phyloP scores from a whole-genome alignment of 2,797 vertebrate genomes.

The Orientallactaga sibirica region DNA sequence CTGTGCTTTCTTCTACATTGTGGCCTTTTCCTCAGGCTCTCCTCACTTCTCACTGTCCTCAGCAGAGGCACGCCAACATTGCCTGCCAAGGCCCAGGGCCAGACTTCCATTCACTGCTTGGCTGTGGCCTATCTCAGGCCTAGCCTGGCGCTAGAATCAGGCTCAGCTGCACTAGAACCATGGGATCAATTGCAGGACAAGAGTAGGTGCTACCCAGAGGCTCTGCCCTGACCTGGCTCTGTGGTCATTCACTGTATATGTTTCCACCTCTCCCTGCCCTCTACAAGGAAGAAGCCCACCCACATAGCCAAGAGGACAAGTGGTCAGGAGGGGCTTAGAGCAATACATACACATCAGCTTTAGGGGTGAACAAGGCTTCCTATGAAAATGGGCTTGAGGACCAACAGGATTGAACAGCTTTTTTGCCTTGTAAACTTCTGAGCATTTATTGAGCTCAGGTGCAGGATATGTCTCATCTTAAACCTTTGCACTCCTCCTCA shows the following conservation, averaged over 20 bases:
- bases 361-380: accelerated
- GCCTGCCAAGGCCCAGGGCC: background rate
- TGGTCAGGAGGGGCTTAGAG: background rate
- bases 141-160: background rate
- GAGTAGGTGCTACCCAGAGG: background rate
- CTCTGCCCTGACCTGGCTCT: background rate
- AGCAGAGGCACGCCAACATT: background rate
- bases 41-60: background rate
- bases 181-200: background rate
- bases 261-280: background rate
- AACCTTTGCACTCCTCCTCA: too few species aligned
- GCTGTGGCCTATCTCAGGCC: background rate
- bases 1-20: background rate
- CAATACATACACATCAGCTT: background rate
- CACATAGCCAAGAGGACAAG: background rate
- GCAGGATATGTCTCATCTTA: background rate
- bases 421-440: background rate
- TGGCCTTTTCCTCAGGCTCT: background rate
- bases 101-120: background rate
- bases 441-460: background rate
- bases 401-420: background rate
- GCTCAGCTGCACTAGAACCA: background rate
- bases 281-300: background rate
- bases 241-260: background rate
- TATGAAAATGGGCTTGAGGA: background rate